These are phyloP conservation scores for Epinephelus awoara DNA, from an alignment of 2,797 vertebrate species.

Conservation along the genomic window DNA sequence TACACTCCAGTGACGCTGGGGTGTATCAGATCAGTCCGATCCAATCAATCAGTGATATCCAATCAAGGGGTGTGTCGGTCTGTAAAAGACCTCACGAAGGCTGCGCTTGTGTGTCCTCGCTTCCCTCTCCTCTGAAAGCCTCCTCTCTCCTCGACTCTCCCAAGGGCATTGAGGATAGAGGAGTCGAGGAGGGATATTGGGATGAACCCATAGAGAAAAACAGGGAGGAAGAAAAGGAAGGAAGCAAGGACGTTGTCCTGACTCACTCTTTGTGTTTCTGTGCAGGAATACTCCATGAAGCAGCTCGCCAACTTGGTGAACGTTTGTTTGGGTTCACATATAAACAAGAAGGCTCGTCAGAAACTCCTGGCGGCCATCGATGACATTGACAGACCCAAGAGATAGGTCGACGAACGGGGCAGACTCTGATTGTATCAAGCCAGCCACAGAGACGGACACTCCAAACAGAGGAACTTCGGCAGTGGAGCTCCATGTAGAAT, in stretches of 20 bases:
- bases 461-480: slow-evolving; percentile 14
- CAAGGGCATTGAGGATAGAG: too few relatives aligned
- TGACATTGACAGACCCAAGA: slow-evolving; percentile 96
- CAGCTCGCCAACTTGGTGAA: slow-evolving; percentile 98
- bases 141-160: too few relatives aligned
- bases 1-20: too few relatives aligned
- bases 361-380: slow-evolving; percentile 97
- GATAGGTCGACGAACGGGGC: slow-evolving; percentile 84
- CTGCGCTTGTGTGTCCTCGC: too few relatives aligned
- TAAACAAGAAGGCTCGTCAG: slow-evolving; percentile 98
- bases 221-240: too few relatives aligned
- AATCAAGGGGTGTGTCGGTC: too few relatives aligned
- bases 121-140: too few relatives aligned
- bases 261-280: neutral
- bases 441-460: slow-evolving; percentile 24
- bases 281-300: slow-evolving; percentile 98
- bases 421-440: neutral
- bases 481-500: slow-evolving; percentile 42
- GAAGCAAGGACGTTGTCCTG: neutral
- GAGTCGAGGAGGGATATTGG: too few relatives aligned
- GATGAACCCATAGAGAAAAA: too few relatives aligned
- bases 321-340: slow-evolving; percentile 97
- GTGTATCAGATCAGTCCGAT: too few relatives aligned
- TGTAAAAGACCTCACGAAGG: too few relatives aligned
- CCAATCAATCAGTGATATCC: too few relatives aligned